phyloP scores from a whole-genome alignment of 1,140 invertebrate species.

The Cataglyphis hispanica region DNA sequence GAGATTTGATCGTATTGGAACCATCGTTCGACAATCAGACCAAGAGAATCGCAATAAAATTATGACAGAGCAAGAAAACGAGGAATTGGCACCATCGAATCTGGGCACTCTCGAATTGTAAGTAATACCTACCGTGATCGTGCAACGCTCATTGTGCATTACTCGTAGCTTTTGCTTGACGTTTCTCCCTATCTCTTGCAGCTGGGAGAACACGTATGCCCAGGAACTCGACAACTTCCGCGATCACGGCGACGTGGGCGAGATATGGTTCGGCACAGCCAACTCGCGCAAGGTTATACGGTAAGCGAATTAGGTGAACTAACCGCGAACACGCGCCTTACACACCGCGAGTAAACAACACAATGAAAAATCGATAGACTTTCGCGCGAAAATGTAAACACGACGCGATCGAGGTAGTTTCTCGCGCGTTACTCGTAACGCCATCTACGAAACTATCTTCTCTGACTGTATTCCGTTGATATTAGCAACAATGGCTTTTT shows the following conservation, averaged over 20 bases:
- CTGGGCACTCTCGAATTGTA: conserved; percentile 93
- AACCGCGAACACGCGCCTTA: conserved; percentile 32
- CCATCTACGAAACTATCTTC: conserved; percentile 12
- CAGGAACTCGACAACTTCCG: conserved; percentile 94
- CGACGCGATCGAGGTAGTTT: background rate
- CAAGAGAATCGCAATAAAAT: background rate
- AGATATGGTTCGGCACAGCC: conserved; percentile 97
- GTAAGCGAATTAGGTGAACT: conserved; percentile 82
- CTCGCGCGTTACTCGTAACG: background rate
- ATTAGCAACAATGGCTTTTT: background rate
- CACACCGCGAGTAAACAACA: conserved; percentile 13
- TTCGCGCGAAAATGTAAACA: conserved; percentile 52
- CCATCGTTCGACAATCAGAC: background rate
- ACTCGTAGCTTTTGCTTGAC: conserved; percentile 59
- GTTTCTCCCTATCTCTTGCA: conserved; percentile 80
- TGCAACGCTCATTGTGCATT: conserved; percentile 56
- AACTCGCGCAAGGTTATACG: conserved; percentile 91
- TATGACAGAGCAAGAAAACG: conserved; percentile 73
- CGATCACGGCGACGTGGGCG: conserved; percentile 94
- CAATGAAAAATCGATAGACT: conserved; percentile 38
- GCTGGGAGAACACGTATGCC: conserved; percentile 94
- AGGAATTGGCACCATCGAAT: conserved; percentile 91
- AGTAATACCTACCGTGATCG: conserved; percentile 77
- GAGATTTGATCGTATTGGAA: background rate
- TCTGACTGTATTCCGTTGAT: background rate